Percentiles rank a stretch among this genome's conserved stretches.
Conservation (phyloP, 2,113 vertebrate species). For the Verasper variegatus region DNA sequence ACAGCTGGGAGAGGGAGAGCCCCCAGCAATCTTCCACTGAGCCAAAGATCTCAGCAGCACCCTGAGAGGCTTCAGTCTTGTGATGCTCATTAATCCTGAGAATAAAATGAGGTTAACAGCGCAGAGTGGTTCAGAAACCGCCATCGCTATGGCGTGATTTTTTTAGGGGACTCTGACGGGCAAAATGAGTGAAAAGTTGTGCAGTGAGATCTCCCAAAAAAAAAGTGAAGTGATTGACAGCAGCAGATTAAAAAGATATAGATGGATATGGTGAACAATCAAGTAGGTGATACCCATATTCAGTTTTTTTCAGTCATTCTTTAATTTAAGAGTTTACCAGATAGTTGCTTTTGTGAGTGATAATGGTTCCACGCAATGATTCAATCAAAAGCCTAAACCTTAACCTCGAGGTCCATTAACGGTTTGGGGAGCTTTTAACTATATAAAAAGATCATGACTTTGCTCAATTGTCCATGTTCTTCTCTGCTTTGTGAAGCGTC, state of each 20-base stretch:
- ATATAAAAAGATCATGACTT: too few species aligned
- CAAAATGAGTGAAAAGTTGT: constrained; percentile 3
- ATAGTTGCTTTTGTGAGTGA: not conserved
- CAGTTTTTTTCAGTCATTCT: not conserved
- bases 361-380: not conserved
- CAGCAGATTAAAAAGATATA: not conserved
- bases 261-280: not conserved
- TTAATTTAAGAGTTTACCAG: not conserved
- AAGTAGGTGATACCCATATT: not conserved
- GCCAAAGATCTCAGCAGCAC: constrained; percentile 48
- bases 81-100: constrained; percentile 50
- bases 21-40: constrained; percentile 36
- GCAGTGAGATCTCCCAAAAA: not conserved
- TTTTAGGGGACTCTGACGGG: constrained; percentile 7
- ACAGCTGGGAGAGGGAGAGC: constrained; percentile 4
- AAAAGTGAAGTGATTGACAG: constrained; percentile 20
- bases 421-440: too few species aligned
- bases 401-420: too few species aligned
- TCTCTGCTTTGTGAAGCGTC: too few species aligned
- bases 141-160: constrained; percentile 5
- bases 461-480: too few species aligned
- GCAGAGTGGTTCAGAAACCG: constrained; percentile 39
- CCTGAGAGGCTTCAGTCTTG: constrained; percentile 36
- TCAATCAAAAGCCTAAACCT: too few species aligned
- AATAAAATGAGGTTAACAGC: constrained; percentile 58